A percentile compares a stretch with the other conserved stretches of the same genome.
Evolutionary conservation across 2,888 invertebrate genomes (phyloP).

Genomic region (Trissonchulus latispiculum): DNA sequence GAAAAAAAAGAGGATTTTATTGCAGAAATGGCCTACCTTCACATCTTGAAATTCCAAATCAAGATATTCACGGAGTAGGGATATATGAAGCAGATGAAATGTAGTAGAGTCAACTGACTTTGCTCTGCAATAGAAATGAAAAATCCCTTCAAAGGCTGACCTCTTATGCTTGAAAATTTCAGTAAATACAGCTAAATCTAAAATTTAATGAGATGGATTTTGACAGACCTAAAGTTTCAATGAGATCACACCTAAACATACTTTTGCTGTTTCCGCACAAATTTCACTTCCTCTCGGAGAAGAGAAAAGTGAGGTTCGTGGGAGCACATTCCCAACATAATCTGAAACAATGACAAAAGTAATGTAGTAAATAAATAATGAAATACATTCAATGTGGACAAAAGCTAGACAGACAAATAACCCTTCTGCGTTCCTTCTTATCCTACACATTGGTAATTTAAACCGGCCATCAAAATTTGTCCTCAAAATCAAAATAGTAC

Average conservation of each 20-base stretch:
- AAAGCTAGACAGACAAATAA: background rate
- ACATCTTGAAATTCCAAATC: constrained; percentile 68
- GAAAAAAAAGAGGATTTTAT: constrained; percentile 57
- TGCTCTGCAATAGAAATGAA: constrained; percentile 24
- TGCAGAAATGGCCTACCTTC: constrained; percentile 40
- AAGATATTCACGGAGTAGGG: constrained; percentile 79
- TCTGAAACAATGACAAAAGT: constrained; percentile 46
- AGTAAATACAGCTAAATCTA: no score
- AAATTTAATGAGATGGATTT: no score
- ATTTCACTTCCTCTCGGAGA: constrained; percentile 73
- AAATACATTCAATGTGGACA: constrained; percentile 7
- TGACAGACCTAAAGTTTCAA: no score
- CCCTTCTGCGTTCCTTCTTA: no score
- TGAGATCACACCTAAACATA: no score
- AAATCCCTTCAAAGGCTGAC: no score
- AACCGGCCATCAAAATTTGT: no score
- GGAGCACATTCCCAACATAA: constrained; percentile 86
- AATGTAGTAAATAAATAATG: constrained; percentile 10
- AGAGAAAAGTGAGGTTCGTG: constrained; percentile 92
- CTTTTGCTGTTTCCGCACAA: constrained; percentile 27
- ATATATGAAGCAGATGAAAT: constrained; percentile 82
- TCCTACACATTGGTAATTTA: no score
- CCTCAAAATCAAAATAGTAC: constrained; percentile 23
- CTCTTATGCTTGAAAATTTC: no score
- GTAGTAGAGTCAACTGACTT: constrained; percentile 67